Evolutionary conservation across 2,797 vertebrate genomes (phyloP), one percentile per base, ranked within the genome.

Genomic region (Limosa lapponica): DNA sequence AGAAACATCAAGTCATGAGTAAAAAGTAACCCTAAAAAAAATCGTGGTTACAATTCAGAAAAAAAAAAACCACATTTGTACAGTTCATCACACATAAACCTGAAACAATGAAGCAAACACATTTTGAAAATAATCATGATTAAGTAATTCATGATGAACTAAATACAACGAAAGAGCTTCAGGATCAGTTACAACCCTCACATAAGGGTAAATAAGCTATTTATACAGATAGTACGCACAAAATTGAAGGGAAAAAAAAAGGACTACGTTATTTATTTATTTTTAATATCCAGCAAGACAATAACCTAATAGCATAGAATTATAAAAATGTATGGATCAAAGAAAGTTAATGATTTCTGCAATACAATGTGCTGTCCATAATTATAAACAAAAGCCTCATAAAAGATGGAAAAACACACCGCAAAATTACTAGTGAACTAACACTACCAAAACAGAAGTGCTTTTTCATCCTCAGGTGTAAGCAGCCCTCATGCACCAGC

Each of bases 211-310:
- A 65, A 44, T 3, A 73, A 73, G 4, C 2, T 51, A 51, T 28
- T 14, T n/a, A 22, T 3, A 67, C 15, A 72, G 6, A 72, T 0
- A 48, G 1, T 11, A 73, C 11, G 25, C 1, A 16, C 3, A 27
- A 44, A n/a, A 18, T 2, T 81, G 27, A 51, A 28, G 49, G 39
- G 7, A 6, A 8, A 46, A 8, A 51, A 64, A 55, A 65, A 61
- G 1, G 5, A 28, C 12, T 51, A 22, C 3, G 32, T 15, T 46
- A n/a, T 34, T 41, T 41, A 27, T 22, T 66, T 77, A 39, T 55
- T 78, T 85, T 79, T 73, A 61, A 70, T 14, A 82, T 11, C 15
- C 9, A 8, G 5, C 27, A 58, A 37, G 23, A 30, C 14, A 55
- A 46, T 20, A 83, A 80, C 3, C 12, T 61, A 71, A 22, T 2